phyloP scores from a whole-genome alignment of 2,888 invertebrate genomes.

The Coleophora flavipennella region DNA sequence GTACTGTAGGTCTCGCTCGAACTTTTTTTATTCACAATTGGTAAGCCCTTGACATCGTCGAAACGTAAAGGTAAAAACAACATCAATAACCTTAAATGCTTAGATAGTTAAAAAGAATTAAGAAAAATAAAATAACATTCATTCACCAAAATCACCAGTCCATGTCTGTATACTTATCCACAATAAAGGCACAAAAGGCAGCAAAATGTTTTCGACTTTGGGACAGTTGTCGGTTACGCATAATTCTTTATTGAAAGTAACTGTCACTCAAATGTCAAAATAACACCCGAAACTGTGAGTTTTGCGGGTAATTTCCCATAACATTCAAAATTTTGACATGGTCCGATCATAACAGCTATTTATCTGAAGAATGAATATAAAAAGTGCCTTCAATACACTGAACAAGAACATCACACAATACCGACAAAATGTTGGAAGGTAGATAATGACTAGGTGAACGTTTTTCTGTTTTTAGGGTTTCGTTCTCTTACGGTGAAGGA shows the following conservation, averaged over 20 bases:
- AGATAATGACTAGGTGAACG: no score
- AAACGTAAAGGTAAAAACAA: no score
- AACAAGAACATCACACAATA: no score
- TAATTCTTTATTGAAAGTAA: conserved; percentile 58
- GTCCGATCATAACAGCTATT: conserved; percentile 33
- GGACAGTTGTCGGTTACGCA: conserved; percentile 47
- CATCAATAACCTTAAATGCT: no score
- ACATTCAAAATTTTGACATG: conserved; percentile 36
- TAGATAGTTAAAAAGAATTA: no score
- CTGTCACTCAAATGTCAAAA: conserved; percentile 68
- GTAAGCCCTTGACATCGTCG: no score
- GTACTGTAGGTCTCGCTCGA: no score
- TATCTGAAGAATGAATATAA: conserved; percentile 7
- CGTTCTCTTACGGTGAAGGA: no score
- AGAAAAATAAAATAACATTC: no score
- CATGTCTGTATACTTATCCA: neutral
- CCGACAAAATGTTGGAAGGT: no score
- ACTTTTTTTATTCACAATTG: no score
- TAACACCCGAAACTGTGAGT: conserved; percentile 36
- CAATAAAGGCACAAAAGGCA: conserved; percentile 10
- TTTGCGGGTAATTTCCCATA: conserved; percentile 49
- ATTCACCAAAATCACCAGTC: neutral
- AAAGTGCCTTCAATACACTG: neutral
- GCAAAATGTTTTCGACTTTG: conserved; percentile 25
- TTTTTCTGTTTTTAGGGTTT: no score